Evolutionary conservation across 2,888 invertebrate genomes (phyloP).

Genomic region (Tineola bisselliella): DNA sequence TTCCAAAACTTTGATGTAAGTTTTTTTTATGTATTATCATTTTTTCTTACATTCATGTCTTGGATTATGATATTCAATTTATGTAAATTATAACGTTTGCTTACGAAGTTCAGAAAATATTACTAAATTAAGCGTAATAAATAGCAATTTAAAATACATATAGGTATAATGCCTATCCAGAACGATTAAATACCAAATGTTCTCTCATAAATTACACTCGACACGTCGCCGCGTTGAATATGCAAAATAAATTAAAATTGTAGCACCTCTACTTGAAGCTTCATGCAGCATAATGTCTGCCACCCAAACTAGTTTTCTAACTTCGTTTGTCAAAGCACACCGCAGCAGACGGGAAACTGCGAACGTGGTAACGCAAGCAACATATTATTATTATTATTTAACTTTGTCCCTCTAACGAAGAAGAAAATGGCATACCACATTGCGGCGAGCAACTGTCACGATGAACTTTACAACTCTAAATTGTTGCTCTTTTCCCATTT

Average conservation of each 20-base stretch:
- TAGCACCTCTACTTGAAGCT: background rate
- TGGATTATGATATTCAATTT: too few species aligned
- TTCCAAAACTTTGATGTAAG: too few species aligned
- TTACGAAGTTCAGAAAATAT: too few species aligned
- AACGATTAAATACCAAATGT: background rate
- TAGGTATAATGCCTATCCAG: background rate
- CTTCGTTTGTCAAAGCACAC: conserved; percentile 12
- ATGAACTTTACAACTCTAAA: background rate
- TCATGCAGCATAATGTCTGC: conserved; percentile 9
- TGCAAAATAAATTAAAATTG: background rate
- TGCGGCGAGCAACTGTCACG: conserved; percentile 3
- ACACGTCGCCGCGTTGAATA: background rate
- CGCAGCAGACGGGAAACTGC: background rate
- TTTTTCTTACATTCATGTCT: too few species aligned
- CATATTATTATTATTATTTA: conserved; percentile 8
- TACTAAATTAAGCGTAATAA: too few species aligned
- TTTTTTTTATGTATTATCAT: too few species aligned
- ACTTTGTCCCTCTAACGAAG: conserved; percentile 10
- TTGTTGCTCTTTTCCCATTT: conserved; percentile 8
- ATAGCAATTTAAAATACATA: background rate
- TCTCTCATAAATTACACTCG: background rate
- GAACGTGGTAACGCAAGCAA: background rate
- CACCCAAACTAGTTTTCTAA: conserved; percentile 9
- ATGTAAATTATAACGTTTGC: too few species aligned
- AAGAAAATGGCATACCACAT: conserved; percentile 6